Evolutionary conservation across 2,797 vertebrate genomes (phyloP).

Genomic region (Mormyrops attenuatus): DNA sequence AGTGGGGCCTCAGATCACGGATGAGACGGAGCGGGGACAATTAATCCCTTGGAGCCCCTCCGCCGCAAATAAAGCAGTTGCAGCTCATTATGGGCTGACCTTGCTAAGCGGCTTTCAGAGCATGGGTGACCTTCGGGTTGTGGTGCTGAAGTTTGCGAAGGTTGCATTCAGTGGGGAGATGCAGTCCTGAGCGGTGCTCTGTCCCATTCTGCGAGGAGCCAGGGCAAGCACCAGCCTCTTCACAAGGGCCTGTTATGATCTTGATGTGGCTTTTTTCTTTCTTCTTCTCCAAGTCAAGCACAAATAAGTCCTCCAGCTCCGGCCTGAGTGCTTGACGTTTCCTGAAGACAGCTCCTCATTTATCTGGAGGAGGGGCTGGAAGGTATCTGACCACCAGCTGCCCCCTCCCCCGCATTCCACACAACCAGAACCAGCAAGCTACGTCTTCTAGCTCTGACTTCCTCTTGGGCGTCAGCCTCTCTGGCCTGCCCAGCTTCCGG

Average conservation of each 20-base stretch:
- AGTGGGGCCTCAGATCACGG: conserved; percentile 64
- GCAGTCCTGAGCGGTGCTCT: conserved; percentile 42
- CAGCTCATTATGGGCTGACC: conserved; percentile 75
- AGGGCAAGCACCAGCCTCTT: not conserved
- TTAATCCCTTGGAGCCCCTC: conserved; percentile 77
- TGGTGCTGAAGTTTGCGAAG: conserved; percentile 61
- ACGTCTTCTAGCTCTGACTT: not conserved
- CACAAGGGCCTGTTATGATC: conserved; percentile 34
- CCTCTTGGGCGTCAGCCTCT: not conserved
- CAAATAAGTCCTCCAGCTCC: not conserved
- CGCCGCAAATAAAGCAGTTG: conserved; percentile 73
- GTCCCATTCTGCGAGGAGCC: conserved; percentile 23
- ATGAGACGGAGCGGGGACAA: conserved; percentile 73
- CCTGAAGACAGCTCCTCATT: not conserved
- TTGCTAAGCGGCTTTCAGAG: conserved; percentile 76
- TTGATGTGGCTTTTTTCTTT: not conserved
- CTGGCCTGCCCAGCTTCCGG: not conserved
- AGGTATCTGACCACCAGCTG: not conserved
- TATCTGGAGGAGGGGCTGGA: not conserved
- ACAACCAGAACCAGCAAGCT: not conserved
- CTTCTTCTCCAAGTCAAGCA: not conserved
- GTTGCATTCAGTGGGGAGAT: conserved; percentile 55
- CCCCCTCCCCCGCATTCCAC: too few species aligned
- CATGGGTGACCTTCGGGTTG: conserved; percentile 70
- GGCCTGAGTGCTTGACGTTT: not conserved